Evolutionary conservation across 2,888 invertebrate genomes (phyloP).

Genomic region (Cheilosia soror): DNA sequence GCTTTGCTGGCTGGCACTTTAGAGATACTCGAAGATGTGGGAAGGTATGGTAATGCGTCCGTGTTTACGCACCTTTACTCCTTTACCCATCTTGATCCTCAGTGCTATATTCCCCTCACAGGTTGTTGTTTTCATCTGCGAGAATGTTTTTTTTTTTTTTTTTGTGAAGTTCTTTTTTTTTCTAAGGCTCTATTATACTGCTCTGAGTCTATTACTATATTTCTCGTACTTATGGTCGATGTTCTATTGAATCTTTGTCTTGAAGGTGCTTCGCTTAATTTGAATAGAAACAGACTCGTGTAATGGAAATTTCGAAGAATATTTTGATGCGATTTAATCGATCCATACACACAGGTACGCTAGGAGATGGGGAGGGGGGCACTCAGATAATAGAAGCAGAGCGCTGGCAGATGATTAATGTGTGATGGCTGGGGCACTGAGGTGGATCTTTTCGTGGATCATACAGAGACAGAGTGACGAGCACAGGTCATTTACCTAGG

Average conservation of each 20-base stretch:
- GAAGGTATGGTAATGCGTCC: slow-evolving; percentile 69
- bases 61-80: slow-evolving; percentile 75
- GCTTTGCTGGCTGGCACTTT: slow-evolving; percentile 46
- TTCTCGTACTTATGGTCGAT: slow-evolving; percentile 39
- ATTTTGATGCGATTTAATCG: slow-evolving; percentile 65
- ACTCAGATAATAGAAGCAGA: slow-evolving; percentile 43
- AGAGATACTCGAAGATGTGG: slow-evolving; percentile 57
- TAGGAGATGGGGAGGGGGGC: background rate
- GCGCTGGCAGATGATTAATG: slow-evolving; percentile 68
- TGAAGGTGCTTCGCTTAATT: slow-evolving; percentile 67
- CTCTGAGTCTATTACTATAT: slow-evolving; percentile 15
- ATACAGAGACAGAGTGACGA: slow-evolving; percentile 63
- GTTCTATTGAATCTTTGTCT: slow-evolving; percentile 61
- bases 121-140: slow-evolving; percentile 38
- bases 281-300: slow-evolving; percentile 60
- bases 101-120: slow-evolving; percentile 31
- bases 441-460: slow-evolving; percentile 37
- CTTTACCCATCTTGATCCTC: slow-evolving; percentile 47
- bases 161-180: background rate
- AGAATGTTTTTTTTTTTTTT: background rate
- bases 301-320: slow-evolving; percentile 70
- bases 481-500: slow-evolving; percentile 57
- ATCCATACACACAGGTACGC: slow-evolving; percentile 51
- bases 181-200: slow-evolving; percentile 14
- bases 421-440: slow-evolving; percentile 50